Evolutionary conservation across 2,888 invertebrate species (phyloP), one percentile per base, ranked within the genome.

Genomic region (Ectemnius continuus): DNA sequence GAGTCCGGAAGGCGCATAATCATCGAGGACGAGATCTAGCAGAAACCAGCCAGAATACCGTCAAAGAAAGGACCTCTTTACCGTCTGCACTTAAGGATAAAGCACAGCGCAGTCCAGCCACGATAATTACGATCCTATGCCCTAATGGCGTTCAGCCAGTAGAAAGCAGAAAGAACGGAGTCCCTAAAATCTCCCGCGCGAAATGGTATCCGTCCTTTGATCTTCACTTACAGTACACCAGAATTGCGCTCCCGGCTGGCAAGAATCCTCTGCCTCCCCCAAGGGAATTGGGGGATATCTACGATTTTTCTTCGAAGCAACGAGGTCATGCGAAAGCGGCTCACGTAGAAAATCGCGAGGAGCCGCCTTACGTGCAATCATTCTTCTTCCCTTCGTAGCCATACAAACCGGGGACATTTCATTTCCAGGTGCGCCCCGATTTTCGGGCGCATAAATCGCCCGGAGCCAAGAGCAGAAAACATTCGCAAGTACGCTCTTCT

Each of bases 371-470:
- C 75, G 63, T 60, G 48, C 69, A 47, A 47, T 26, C 75, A 20
- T 73, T 70, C 71, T 73, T 70, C 71, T 66, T 67, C 36, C 69
- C 67, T 23, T 46, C 28, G 67, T 56, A 52, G 71, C 61, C 67
- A 62, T 70, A 52, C 57, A 63, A 52, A 67, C 61, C 23, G 70
- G 74, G 81, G 83, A 85, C 80, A 81, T 86, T 86, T 87, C 85
- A 85, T 87, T 87, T 87, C 84, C 81, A 87, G 85, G 72, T 80
- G 68, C 79, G 78, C 71, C 78, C 67, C 84, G 84, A 84, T 87
- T 86, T 36, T 85, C 84, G 84, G 78, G 75, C 83, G 85, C 84
- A 87, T 87, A 88, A 87, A 88, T 88, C 85, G 87, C 85, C 80
- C 74, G 77, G 70, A 83, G 83, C 80, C 84, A 84, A 65, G 80